These are phyloP conservation scores for Tetraneura akinire DNA, from an alignment of 1,140 invertebrate genomes.

Conservation along the genomic window DNA sequence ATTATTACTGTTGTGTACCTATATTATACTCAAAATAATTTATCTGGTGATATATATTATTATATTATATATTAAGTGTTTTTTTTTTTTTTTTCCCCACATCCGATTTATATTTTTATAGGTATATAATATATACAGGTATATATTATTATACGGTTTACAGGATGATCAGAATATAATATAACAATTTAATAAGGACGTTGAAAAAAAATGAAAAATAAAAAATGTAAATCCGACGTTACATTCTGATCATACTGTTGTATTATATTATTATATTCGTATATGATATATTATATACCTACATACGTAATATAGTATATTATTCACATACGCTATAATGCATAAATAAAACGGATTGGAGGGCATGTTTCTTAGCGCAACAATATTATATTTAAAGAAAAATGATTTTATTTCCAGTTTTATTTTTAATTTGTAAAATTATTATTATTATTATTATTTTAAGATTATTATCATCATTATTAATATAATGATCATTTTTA, in stretches of 20 bases:
- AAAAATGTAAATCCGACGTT: no score
- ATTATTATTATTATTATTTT: slow-evolving; percentile 34
- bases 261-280: not conserved
- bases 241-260: no score
- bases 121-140: not conserved
- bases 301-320: not conserved
- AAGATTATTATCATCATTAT: slow-evolving; percentile 41
- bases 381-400: slow-evolving; percentile 18
- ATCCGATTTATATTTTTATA: slow-evolving; percentile 26
- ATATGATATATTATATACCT: not conserved
- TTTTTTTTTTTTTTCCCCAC: slow-evolving; percentile 41
- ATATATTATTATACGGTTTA: no score
- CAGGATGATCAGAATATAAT: no score
- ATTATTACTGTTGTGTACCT: slow-evolving; percentile 31
- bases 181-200: no score
- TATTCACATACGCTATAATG: slow-evolving; percentile 11
- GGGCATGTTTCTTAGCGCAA: not conserved
- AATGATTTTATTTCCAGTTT: slow-evolving; percentile 42
- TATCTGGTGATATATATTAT: slow-evolving; percentile 32
- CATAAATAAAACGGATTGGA: not conserved
- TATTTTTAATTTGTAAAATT: slow-evolving; percentile 29
- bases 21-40: slow-evolving; percentile 42
- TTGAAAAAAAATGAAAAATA: no score
- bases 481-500: slow-evolving; percentile 31
- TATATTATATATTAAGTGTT: slow-evolving; percentile 45